Percentiles rank a stretch among this genome's conserved stretches.
Conservation (phyloP, 2,888 invertebrate species). For the Chelonus formosanus region DNA sequence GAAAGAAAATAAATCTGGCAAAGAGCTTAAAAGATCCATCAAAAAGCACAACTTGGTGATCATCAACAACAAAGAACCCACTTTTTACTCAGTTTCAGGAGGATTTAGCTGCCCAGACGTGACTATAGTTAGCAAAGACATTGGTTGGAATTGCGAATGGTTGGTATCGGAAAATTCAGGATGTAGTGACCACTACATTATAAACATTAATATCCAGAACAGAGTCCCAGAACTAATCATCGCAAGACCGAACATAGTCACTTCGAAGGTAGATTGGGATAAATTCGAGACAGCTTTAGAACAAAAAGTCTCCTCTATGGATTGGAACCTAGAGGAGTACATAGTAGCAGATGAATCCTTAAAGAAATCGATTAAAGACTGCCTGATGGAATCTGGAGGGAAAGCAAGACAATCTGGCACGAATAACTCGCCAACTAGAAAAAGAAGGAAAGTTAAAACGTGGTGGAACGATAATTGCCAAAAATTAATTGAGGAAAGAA, state of each 20-base stretch:
- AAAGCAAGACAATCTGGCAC: too few species aligned
- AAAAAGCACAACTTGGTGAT: too few species aligned
- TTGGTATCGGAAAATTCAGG: constrained; percentile 13
- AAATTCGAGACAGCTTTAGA: constrained; percentile 12
- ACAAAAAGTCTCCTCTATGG: neutral
- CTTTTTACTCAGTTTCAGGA: too few species aligned
- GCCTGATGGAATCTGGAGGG: too few species aligned
- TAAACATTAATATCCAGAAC: constrained; percentile 11
- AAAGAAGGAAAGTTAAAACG: constrained; percentile 10
- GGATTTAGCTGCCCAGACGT: too few species aligned
- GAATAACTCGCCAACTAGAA: neutral
- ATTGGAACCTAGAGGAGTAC: neutral
- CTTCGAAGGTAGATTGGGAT: constrained; percentile 21
- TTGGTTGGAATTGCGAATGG: constrained; percentile 18
- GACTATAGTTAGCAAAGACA: too few species aligned
- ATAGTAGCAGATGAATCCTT: too few species aligned
- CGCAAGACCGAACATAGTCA: constrained; percentile 10
- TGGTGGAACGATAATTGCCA: constrained; percentile 21
- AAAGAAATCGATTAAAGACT: too few species aligned
- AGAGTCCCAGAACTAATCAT: neutral
- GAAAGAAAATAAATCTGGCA: too few species aligned
- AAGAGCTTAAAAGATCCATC: too few species aligned
- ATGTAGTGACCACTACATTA: constrained; percentile 27
- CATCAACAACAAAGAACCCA: too few species aligned
- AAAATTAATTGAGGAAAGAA: constrained; percentile 4